Evolutionary conservation across 2,113 vertebrate species (phyloP).

Genomic region (Butorides virescens): DNA sequence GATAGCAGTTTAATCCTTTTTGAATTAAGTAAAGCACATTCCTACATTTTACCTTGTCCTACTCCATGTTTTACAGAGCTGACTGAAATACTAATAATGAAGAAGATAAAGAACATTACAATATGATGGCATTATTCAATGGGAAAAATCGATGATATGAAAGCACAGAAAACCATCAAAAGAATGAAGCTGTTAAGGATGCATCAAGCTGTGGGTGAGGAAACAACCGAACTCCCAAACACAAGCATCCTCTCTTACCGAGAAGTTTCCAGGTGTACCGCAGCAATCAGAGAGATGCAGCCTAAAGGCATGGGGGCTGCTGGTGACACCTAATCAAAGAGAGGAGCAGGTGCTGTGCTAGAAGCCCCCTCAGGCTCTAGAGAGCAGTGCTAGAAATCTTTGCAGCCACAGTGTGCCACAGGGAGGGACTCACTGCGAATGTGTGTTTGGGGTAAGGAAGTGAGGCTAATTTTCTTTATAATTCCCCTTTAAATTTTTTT

Average conservation of each 20-base stretch:
- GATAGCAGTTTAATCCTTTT: not conserved
- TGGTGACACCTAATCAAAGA: slow-evolving; percentile 35
- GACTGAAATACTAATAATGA: not conserved
- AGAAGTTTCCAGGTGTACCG: slow-evolving; percentile 9
- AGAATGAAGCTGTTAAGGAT: not conserved
- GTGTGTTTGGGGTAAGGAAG: not conserved
- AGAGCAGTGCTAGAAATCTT: not conserved
- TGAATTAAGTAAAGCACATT: not conserved
- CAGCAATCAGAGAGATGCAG: not conserved
- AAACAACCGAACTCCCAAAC: not conserved
- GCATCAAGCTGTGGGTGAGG: not conserved
- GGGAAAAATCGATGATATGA: not conserved
- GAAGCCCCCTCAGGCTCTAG: slow-evolving; percentile 13
- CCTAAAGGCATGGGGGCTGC: not conserved
- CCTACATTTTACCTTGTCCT: not conserved
- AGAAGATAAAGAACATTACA: not conserved
- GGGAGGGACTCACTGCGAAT: not conserved
- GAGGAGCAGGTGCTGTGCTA: not conserved
- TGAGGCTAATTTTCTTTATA: not conserved
- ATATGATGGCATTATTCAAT: not conserved
- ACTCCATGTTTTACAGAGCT: not conserved
- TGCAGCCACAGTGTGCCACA: not conserved
- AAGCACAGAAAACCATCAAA: not conserved
- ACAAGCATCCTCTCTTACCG: not conserved
- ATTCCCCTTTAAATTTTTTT: not conserved